Base-by-base conservation (phyloP, 92 coral and sea anemone species). In the Chrysogorgia sp. region DNA sequence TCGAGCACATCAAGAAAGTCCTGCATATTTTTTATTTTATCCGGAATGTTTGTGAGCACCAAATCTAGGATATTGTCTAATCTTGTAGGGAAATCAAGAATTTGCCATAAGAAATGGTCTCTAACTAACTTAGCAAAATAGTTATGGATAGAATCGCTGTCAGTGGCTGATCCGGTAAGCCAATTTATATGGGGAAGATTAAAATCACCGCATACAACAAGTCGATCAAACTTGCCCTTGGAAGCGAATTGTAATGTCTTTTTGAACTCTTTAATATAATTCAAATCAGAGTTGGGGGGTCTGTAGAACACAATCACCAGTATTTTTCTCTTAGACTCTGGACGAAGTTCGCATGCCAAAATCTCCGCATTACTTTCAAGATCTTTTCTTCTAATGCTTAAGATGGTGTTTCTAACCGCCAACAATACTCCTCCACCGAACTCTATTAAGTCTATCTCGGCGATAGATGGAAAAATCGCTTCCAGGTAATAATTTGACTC, bases 181-280 rank as follows among this genome's bases (percentile, higher is more conserved):
- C 89, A 85, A 57, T 88, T 84, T 34, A 88, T 82, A 28, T 84
- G 7, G 0, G 81, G 81, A 7, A 88, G 81, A 62, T 85, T 88
- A 31, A 85, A 86, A 75, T 85, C 92, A 20, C 90, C 87, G 41
- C 77, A 71, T 17, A 89, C 31, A 13, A 86, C 17, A 19, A 86
- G 21, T 34, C 82, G 92, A 53, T 86, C 88, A 50, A 82, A 86
- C 57, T 86, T 78, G 23, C 62, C 75, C 50, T 60, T 53, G 55
- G 82, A 59, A 14, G 67, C 76, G 25, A 48, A 77, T 7, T 34
- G 50, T 29, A 85, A 64, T 13, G 80, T 14, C 71, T 82, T 86
- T 53, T 85, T 88, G 40, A 88, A 63, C 43, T 88, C 74, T 26
- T 67, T 84, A 34, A 84, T 22, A 49, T 60, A 76, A 43, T 41